Evolutionary conservation across 2,113 vertebrate genomes (phyloP), one percentile per base, ranked within the genome.

Genomic region (Syrmaticus mikado): DNA sequence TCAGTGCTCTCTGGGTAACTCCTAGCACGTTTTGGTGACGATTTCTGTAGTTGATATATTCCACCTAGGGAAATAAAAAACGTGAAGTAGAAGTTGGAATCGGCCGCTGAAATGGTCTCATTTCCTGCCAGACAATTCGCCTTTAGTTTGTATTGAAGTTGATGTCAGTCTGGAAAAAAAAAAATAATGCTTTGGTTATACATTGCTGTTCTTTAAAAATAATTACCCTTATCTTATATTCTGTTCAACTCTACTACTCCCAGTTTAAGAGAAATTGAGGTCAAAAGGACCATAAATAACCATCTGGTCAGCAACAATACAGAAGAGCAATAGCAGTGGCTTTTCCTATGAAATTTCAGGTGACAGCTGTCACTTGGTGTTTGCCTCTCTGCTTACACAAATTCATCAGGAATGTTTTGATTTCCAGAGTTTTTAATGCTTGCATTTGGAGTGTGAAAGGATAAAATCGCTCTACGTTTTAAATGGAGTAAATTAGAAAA

Each of bases 281-380:
- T 93, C 84, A 85, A 71, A 93, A 94, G 81, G 66, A 55, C 73
- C 41, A n/a, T 92, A 82, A 92, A 93, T 85, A 95, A 85, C 89
- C 95, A 91, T 90, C 92, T 96, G 95, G 92, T 78, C 80, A 94
- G 77, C 41, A 92, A 73, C 73, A 92, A 82, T 89, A 53, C n/a
- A 43, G 45, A 52, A 70, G 34, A 82, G 12, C 60, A 71, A 87
- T 92, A 70, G 64, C 66, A 76, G 22, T 82, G 89, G 81, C 90
- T 73, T 87, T 96, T 94, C 75, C 89, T 95, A 77, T 45, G 66
- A 66, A 92, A 83, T 91, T 67, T 77, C 75, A 80, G 67, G 71
- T 89, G 50, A 87, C 89, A 94, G 81, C 95, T 94, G 92, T 87
- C 87, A 64, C 55, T 91, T 92, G 64, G 62, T 0, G 5, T 91